A percentile compares a stretch with the other conserved stretches of the same genome.
phyloP scores from a whole-genome alignment of 2,797 vertebrate species.

The Emydoidea blandingii region DNA sequence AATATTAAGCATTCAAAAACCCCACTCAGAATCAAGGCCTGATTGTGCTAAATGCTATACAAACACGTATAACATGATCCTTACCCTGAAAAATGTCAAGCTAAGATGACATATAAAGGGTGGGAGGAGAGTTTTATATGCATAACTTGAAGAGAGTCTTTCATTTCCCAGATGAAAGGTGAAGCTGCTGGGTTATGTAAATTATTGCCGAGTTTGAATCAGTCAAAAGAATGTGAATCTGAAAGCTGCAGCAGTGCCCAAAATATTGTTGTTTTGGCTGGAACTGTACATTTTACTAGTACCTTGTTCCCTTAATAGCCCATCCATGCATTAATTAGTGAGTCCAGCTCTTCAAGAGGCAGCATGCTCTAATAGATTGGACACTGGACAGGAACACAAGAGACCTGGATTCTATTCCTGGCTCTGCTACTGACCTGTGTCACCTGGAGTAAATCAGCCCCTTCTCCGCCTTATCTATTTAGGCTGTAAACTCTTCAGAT shows the following conservation, averaged over 20 bases:
- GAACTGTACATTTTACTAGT: background rate
- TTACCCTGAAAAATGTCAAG: background rate
- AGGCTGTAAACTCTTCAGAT: background rate
- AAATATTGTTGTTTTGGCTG: background rate
- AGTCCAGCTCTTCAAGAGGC: background rate
- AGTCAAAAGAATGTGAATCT: fast-evolving
- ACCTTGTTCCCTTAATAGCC: background rate
- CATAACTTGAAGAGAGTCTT: conserved; percentile 7
- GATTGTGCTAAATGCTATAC: background rate
- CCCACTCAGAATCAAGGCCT: background rate
- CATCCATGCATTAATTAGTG: background rate
- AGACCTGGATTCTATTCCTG: background rate
- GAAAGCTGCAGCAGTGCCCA: fast-evolving
- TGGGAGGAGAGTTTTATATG: background rate
- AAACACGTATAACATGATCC: background rate
- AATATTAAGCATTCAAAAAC: background rate
- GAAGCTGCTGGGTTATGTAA: background rate
- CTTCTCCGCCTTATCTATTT: background rate
- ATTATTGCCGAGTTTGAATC: conserved; percentile 37
- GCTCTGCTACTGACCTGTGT: background rate
- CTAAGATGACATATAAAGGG: background rate
- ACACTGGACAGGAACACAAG: fast-evolving
- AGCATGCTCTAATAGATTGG: fast-evolving
- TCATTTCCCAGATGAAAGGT: background rate
- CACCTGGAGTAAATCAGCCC: background rate